Evolutionary conservation across 1,140 invertebrate genomes (phyloP).

Genomic region (Drosophila elegans): DNA sequence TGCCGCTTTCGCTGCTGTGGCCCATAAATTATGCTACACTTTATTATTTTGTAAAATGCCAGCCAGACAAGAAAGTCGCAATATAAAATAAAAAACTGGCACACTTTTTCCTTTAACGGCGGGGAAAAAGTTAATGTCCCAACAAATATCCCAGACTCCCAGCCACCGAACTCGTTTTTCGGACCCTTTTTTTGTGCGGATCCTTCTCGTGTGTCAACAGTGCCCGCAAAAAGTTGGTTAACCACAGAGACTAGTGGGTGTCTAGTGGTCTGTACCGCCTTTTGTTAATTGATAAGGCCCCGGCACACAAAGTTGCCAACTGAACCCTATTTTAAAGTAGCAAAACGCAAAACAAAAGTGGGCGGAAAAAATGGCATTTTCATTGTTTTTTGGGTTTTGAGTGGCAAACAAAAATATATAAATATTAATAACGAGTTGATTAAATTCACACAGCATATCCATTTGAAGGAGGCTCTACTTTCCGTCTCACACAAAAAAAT

Average conservation of each 20-base stretch:
- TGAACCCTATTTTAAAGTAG: conserved; percentile 2
- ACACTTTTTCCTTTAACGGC: conserved; percentile 36
- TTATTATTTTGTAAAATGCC: conserved; percentile 72
- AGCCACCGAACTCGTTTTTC: background rate
- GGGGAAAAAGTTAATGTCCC: conserved; percentile 44
- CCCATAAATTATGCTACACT: conserved; percentile 74
- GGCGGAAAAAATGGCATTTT: background rate
- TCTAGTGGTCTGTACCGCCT: background rate
- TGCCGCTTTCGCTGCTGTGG: conserved; percentile 23
- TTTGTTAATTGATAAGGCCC: conserved; percentile 23
- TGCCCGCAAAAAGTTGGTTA: conserved; percentile 34
- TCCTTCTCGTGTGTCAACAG: conserved; percentile 16
- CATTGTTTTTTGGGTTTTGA: too few relatives aligned
- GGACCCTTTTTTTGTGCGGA: conserved; percentile 14
- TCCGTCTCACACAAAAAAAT: too few relatives aligned
- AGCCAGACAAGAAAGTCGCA: conserved; percentile 35
- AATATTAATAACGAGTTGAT: background rate
- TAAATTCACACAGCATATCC: too few relatives aligned
- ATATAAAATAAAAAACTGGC: conserved; percentile 22
- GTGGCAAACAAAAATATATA: background rate
- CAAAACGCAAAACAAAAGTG: background rate
- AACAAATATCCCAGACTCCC: conserved; percentile 11
- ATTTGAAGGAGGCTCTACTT: too few relatives aligned
- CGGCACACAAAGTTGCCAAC: background rate
- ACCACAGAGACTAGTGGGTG: conserved; percentile 9